These are phyloP conservation scores for Petrocephalus schoutedeni DNA, from an alignment of 2,797 vertebrate species.

Conservation along the genomic window DNA sequence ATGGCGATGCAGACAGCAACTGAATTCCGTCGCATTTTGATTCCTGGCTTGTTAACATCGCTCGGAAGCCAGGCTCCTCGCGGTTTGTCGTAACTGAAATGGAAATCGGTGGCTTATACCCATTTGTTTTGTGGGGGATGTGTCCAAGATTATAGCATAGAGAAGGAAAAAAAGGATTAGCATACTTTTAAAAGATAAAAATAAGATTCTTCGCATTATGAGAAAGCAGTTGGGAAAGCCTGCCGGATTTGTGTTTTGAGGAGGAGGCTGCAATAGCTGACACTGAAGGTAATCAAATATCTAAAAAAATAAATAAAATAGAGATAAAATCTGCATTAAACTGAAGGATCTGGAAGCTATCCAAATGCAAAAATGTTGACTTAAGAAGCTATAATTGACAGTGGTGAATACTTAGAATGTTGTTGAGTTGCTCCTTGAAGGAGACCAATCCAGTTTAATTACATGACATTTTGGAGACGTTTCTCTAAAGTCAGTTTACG, in stretches of 20 bases:
- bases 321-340: not conserved
- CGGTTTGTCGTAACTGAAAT: not conserved
- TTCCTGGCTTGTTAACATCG: not conserved
- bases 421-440: not conserved
- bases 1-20: not conserved
- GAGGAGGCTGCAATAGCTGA: not conserved
- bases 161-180: not conserved
- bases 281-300: constrained; percentile 2
- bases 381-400: not conserved
- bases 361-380: not conserved
- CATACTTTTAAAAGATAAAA: constrained; percentile 1
- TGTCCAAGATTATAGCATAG: not conserved
- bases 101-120: not conserved
- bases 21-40: not conserved
- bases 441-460: not conserved
- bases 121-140: not conserved
- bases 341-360: not conserved
- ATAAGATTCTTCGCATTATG: not conserved
- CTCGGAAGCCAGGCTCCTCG: not conserved
- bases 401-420: not conserved
- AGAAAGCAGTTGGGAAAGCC: not conserved
- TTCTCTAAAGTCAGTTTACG: not conserved
- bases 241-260: not conserved
- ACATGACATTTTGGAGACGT: not conserved
- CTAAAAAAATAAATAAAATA: not conserved